Conservation (phyloP, 1,140 invertebrate species). For the Polypedilum pembai region DNA sequence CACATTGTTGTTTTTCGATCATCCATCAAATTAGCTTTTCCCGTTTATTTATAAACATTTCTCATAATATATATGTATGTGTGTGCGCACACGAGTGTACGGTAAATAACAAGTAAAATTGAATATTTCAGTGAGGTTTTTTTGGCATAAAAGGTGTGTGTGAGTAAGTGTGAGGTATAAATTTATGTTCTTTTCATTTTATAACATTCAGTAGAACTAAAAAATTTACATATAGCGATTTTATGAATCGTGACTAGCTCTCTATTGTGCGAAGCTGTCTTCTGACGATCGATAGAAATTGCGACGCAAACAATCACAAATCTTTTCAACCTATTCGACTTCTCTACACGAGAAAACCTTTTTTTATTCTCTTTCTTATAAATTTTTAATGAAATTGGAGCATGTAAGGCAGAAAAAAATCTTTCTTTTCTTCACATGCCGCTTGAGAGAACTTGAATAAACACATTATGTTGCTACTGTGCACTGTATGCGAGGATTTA, state of each 20-base stretch:
- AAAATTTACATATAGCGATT: background rate
- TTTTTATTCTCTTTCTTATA: background rate
- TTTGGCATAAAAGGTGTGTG: background rate
- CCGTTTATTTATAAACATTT: background rate
- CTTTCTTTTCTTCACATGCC: background rate
- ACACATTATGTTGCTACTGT: background rate
- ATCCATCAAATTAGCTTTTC: slow-evolving; percentile 28
- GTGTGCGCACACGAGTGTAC: background rate
- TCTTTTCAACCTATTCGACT: background rate
- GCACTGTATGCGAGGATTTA: slow-evolving; percentile 11
- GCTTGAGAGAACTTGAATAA: slow-evolving; percentile 18
- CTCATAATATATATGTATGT: background rate
- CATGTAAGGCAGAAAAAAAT: background rate
- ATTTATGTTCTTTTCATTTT: slow-evolving; percentile 23
- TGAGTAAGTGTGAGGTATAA: background rate
- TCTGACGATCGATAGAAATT: background rate
- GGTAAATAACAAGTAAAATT: background rate
- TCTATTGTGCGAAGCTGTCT: slow-evolving; percentile 12
- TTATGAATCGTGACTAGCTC: slow-evolving; percentile 25
- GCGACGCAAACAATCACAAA: slow-evolving; percentile 16
- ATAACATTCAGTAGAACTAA: background rate
- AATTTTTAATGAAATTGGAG: slow-evolving; percentile 3
- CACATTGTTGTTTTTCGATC: slow-evolving; percentile 27
- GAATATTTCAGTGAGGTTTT: background rate
- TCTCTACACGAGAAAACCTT: background rate